A percentile compares a stretch with the other conserved stretches of the same genome.
phyloP scores from a whole-genome alignment of 92 coral and sea anemone genomes.

The Epizoanthus stellaris region DNA sequence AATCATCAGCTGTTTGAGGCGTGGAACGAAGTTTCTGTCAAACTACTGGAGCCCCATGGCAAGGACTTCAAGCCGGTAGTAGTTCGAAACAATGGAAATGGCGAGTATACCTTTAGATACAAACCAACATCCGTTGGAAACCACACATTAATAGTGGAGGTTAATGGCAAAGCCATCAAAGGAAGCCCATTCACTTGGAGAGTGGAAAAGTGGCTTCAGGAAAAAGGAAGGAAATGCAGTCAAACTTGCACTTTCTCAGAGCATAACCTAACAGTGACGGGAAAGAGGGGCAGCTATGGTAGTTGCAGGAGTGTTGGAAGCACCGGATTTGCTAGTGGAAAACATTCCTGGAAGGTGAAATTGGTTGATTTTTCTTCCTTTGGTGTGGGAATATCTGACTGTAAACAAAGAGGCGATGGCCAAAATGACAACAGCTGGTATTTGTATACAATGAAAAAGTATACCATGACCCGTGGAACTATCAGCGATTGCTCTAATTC shows the following conservation, averaged over 20 bases:
- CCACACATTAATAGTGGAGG: slow-evolving; percentile 23
- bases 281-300: no score
- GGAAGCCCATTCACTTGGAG: slow-evolving; percentile 13
- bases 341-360: slow-evolving; percentile 42
- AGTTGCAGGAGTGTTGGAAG: not conserved
- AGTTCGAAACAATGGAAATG: slow-evolving; percentile 45
- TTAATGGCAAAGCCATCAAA: slow-evolving; percentile 35
- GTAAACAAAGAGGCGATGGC: not conserved
- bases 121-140: slow-evolving; percentile 34
- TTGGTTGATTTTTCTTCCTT: not conserved
- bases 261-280: not conserved
- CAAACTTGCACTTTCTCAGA: not conserved
- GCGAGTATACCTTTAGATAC: slow-evolving; percentile 34
- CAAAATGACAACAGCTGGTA: not conserved
- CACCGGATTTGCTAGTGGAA: slow-evolving; percentile 1
- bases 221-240: not conserved
- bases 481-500: not conserved
- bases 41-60: not conserved
- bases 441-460: not conserved
- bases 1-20: slow-evolving; percentile 3
- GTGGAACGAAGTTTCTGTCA: slow-evolving; percentile 23
- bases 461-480: not conserved
- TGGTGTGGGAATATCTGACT: not conserved
- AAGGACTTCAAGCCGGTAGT: not conserved
- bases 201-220: slow-evolving; percentile 12